Evolutionary conservation across 2,888 invertebrate genomes (phyloP).

Genomic region (Amphipoea oculea): DNA sequence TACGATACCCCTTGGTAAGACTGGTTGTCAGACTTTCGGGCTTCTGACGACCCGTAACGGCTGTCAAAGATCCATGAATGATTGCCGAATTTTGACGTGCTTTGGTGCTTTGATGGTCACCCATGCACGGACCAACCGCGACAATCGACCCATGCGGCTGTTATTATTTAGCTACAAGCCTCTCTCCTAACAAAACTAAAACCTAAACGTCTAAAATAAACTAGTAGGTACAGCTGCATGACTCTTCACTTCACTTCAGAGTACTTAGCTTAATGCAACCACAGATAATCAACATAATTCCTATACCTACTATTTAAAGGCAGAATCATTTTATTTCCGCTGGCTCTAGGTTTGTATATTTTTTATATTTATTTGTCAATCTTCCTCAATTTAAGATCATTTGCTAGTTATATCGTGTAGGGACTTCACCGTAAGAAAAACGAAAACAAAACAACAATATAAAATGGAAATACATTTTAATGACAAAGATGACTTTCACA

Average conservation of each 20-base stretch:
- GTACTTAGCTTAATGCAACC: not conserved
- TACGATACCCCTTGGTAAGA: too few relatives aligned
- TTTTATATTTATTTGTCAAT: not conserved
- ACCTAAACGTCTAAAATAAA: not conserved
- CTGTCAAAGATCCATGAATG: too few relatives aligned
- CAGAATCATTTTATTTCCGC: slow-evolving; percentile 15
- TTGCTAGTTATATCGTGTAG: slow-evolving; percentile 18
- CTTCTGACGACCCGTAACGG: too few relatives aligned
- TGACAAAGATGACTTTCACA: slow-evolving; percentile 85
- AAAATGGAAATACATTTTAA: slow-evolving; percentile 84
- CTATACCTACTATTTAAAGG: slow-evolving; percentile 12
- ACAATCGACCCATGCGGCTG: too few relatives aligned
- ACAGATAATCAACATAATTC: slow-evolving; percentile 1
- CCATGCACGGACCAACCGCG: too few relatives aligned
- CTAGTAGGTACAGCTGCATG: not conserved
- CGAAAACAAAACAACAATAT: slow-evolving; percentile 70
- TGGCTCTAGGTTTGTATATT: not conserved
- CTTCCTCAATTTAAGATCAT: slow-evolving; percentile 32
- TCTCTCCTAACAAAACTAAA: not conserved
- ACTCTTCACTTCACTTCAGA: not conserved
- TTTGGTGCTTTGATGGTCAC: too few relatives aligned
- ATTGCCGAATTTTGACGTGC: too few relatives aligned
- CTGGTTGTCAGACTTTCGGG: too few relatives aligned
- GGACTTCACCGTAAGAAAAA: slow-evolving; percentile 45
- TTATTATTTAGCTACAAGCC: too few relatives aligned